Evolutionary conservation across 2,888 invertebrate genomes (phyloP).

Genomic region (Conomelus anceps): DNA sequence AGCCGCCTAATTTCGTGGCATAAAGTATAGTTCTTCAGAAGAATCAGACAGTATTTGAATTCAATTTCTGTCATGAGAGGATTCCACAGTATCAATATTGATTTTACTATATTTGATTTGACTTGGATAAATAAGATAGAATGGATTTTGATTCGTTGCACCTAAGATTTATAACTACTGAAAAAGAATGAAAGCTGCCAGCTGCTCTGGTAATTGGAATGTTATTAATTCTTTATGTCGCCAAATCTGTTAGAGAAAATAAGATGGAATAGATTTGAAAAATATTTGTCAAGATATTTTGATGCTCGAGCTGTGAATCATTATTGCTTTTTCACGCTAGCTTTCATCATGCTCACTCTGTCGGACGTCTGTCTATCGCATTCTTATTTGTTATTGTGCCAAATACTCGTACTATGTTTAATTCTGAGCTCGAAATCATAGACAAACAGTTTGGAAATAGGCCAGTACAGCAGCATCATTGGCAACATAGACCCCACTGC

Average conservation of each 20-base stretch:
- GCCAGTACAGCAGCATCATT: not conserved
- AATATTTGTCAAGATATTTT: not conserved
- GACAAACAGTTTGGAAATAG: not conserved
- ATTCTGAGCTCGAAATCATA: not conserved
- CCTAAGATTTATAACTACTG: not conserved
- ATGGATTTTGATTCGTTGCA: not conserved
- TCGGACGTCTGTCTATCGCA: not conserved
- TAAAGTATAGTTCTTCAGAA: too few species aligned
- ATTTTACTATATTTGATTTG: too few species aligned
- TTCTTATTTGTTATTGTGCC: not conserved
- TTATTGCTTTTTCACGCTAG: not conserved
- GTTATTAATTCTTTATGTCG: not conserved
- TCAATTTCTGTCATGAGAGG: too few species aligned
- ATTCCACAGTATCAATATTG: too few species aligned
- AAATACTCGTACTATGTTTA: not conserved
- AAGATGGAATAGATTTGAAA: not conserved
- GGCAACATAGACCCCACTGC: not conserved
- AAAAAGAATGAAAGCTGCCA: not conserved
- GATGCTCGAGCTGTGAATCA: not conserved
- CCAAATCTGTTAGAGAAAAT: not conserved
- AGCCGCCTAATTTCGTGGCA: too few species aligned
- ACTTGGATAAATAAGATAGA: not conserved
- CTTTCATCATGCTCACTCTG: not conserved
- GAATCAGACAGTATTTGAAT: too few species aligned
- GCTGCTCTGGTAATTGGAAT: not conserved